These are phyloP conservation scores for Lamellibrachia luymesi DNA, from an alignment of 1,140 invertebrate species.

Conservation along the genomic window DNA sequence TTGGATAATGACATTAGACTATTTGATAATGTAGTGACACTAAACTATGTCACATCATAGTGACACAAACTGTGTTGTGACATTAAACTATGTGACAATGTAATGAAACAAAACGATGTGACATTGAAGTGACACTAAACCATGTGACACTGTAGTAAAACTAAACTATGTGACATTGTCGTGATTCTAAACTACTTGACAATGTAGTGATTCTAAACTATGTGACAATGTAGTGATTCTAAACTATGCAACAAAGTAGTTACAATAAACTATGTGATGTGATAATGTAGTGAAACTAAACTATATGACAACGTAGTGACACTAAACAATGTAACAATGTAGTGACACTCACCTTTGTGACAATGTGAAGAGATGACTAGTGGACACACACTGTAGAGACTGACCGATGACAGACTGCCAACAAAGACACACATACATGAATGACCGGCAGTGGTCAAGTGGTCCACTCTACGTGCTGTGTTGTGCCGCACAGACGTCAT, in stretches of 20 bases:
- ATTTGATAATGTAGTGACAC: background rate
- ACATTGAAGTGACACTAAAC: too few relatives aligned
- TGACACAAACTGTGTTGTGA: background rate
- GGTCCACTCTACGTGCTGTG: background rate
- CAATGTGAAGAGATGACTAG: background rate
- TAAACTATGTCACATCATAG: background rate
- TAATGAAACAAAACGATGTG: too few relatives aligned
- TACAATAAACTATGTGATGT: too few relatives aligned
- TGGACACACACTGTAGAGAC: background rate
- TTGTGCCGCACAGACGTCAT: too few relatives aligned
- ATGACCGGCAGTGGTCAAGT: background rate
- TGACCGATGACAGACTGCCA: background rate
- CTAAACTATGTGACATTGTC: too few relatives aligned
- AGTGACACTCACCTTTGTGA: background rate
- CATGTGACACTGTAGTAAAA: too few relatives aligned
- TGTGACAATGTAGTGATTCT: background rate
- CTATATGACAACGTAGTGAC: background rate
- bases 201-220: background rate
- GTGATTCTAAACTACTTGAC: too few relatives aligned
- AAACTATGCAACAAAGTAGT: background rate
- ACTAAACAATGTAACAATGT: background rate
- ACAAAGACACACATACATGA: background rate
- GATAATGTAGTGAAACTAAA: background rate
- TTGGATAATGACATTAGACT: background rate
- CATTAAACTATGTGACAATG: too few relatives aligned